phyloP scores from a whole-genome alignment of 1,140 invertebrate genomes.

The Leptestheria dahalacensis region DNA sequence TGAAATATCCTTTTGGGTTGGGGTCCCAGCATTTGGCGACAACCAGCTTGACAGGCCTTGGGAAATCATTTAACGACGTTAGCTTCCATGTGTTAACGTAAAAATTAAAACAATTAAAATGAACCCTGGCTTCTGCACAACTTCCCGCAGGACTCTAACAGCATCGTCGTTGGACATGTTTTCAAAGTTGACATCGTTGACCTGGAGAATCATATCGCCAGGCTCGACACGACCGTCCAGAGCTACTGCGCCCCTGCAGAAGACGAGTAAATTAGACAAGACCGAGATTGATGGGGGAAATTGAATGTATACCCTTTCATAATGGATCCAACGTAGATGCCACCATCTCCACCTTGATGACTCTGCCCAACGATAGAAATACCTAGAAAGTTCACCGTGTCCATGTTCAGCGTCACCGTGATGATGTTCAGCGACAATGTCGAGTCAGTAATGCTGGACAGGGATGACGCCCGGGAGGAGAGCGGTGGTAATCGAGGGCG shows the following conservation, averaged over 20 bases:
- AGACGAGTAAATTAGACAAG: constrained; percentile 12
- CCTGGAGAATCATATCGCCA: constrained; percentile 97
- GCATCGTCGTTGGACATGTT: constrained; percentile 98
- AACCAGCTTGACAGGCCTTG: constrained; percentile 74
- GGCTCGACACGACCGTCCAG: constrained; percentile 81
- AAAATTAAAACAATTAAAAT: constrained; percentile 21
- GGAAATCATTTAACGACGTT: too few species aligned
- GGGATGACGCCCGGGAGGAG: constrained; percentile 62
- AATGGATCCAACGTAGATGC: constrained; percentile 97
- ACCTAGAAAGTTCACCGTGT: constrained; percentile 78
- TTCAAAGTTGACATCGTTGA: constrained; percentile 94
- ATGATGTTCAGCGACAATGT: constrained; percentile 99
- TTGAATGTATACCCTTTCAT: constrained; percentile 76
- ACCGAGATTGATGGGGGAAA: neutral
- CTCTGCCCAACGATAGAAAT: constrained; percentile 85
- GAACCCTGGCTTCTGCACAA: constrained; percentile 90
- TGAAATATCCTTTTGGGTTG: constrained; percentile 89
- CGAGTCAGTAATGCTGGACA: constrained; percentile 94
- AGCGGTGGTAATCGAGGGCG: constrained; percentile 36
- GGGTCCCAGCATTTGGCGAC: constrained; percentile 96
- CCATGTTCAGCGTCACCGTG: constrained; percentile 85
- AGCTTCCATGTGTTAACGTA: too few species aligned
- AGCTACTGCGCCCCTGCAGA: constrained; percentile 76
- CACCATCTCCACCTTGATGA: constrained; percentile 74
- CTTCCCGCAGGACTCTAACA: constrained; percentile 81